Percentiles rank a stretch among this genome's conserved stretches.
These are phyloP conservation scores for Berghia stephanieae DNA, from an alignment of 1,140 invertebrate genomes.

Conservation along the genomic window DNA sequence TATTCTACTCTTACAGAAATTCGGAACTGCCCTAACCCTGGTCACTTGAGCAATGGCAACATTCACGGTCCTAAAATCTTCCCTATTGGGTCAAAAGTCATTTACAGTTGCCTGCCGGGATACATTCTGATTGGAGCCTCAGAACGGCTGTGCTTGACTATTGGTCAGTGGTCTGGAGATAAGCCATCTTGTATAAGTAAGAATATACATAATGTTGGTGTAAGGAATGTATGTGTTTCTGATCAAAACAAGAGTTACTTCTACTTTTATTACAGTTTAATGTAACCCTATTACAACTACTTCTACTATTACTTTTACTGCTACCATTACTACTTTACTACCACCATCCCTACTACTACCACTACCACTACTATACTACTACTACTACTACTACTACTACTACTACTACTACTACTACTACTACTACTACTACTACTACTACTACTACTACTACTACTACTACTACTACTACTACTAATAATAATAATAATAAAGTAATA, in stretches of 20 bases:
- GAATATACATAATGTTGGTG: no score
- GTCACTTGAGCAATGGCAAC: not conserved
- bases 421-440: not conserved
- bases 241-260: no score
- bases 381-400: not conserved
- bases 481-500: no score
- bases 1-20: constrained; percentile 17
- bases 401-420: constrained; percentile 19
- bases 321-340: no score
- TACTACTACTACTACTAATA: not conserved
- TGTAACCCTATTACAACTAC: no score
- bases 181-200: constrained; percentile 23
- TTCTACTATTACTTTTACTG: no score
- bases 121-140: constrained; percentile 14
- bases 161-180: constrained; percentile 24
- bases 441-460: not conserved
- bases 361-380: no score
- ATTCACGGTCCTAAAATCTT: not conserved
- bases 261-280: no score
- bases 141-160: constrained; percentile 23
- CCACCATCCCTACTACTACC: no score
- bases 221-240: no score
- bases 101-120: constrained; percentile 9
- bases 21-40: not conserved
- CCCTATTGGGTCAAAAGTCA: not conserved